A percentile compares a stretch with the other conserved stretches of the same genome.
phyloP scores from a whole-genome alignment of 2,797 vertebrate genomes.

The Helicolenus hilgendorfi region DNA sequence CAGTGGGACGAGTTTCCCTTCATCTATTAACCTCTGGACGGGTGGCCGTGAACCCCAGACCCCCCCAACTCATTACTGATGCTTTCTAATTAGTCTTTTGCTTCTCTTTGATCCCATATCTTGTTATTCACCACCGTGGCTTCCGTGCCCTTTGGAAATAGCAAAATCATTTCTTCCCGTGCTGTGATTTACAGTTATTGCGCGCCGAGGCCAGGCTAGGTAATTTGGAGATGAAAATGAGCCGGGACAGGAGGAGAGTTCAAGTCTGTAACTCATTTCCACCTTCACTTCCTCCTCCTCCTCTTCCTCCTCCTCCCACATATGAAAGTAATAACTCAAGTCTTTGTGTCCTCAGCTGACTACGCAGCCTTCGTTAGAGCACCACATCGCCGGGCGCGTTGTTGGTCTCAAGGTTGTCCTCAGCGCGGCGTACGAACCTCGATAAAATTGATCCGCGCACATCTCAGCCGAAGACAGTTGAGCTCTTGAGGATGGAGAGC shows the following conservation, averaged over 20 bases:
- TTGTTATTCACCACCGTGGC: constrained; percentile 72
- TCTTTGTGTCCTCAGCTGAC: constrained; percentile 65
- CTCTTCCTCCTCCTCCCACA: constrained; percentile 43
- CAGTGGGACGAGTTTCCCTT: constrained; percentile 52
- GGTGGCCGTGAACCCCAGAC: constrained; percentile 62
- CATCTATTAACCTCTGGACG: constrained; percentile 78
- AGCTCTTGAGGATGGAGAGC: constrained; percentile 44
- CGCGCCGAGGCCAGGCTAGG: constrained; percentile 52
- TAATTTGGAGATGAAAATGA: constrained; percentile 84
- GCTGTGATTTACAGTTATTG: constrained; percentile 88
- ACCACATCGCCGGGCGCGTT: constrained; percentile 6
- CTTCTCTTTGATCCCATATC: constrained; percentile 66
- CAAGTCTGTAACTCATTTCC: constrained; percentile 81
- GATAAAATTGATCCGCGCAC: constrained; percentile 39
- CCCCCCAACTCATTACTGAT: constrained; percentile 67
- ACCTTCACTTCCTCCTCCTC: constrained; percentile 52
- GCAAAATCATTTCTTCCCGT: constrained; percentile 81
- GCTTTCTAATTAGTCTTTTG: constrained; percentile 85
- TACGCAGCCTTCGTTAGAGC: constrained; percentile 44
- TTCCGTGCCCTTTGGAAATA: constrained; percentile 80
- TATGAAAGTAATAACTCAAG: constrained; percentile 76
- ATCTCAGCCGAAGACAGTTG: constrained; percentile 30
- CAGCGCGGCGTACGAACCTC: constrained; percentile 20
- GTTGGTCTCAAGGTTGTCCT: constrained; percentile 76
- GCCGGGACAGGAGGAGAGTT: constrained; percentile 67